A percentile compares a stretch with the other conserved stretches of the same genome.
Evolutionary conservation across 2,888 invertebrate species (phyloP).

Genomic region (Eutolmus rufibarbis): DNA sequence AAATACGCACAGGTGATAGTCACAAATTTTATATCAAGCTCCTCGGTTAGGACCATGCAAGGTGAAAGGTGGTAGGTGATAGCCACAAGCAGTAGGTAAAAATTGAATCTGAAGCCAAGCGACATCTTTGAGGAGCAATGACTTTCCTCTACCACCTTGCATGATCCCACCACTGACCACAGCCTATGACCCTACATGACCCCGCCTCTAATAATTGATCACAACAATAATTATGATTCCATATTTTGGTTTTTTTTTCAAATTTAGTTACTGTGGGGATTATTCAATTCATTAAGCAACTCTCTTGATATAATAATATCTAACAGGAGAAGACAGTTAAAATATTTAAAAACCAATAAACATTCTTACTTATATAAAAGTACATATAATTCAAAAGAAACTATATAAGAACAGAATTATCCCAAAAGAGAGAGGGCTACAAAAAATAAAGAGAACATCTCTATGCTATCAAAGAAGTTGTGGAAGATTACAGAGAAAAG

Average conservation of each 20-base stretch:
- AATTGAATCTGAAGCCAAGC: not conserved
- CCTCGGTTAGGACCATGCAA: not conserved
- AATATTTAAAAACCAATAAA: not conserved
- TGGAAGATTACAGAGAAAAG: not conserved
- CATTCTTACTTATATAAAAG: not conserved
- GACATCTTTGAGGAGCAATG: not conserved
- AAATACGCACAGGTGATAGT: not conserved
- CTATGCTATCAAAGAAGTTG: conserved; percentile 8
- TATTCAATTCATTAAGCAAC: not conserved
- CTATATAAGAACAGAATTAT: not conserved
- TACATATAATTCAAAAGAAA: not conserved
- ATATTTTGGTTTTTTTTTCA: not conserved
- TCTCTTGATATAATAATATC: conserved; percentile 8
- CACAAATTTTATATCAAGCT: not conserved
- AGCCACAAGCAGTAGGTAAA: not conserved
- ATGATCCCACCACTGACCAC: not conserved
- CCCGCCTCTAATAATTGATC: not conserved
- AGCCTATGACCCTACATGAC: not conserved
- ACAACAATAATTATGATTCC: not conserved
- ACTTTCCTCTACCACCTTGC: not conserved
- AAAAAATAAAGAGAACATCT: not conserved
- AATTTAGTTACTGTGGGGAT: not conserved
- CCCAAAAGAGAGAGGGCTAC: not conserved
- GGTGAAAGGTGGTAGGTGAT: not conserved
- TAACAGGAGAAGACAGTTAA: not conserved